These are phyloP conservation scores for Ennomos quercinarius DNA, from an alignment of 2,888 invertebrate genomes.

Conservation along the genomic window DNA sequence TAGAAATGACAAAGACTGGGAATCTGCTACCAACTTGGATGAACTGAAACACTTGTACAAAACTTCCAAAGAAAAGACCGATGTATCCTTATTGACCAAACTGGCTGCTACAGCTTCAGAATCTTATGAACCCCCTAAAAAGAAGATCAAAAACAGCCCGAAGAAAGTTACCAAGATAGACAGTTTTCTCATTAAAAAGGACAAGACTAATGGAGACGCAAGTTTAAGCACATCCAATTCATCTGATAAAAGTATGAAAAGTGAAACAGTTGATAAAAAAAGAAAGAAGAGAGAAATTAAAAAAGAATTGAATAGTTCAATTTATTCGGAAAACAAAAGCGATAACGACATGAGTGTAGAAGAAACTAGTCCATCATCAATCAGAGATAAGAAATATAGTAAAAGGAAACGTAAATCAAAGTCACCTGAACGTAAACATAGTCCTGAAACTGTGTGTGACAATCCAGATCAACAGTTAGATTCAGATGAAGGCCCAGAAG, in stretches of 20 bases:
- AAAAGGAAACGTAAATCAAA: slow-evolving; percentile 8
- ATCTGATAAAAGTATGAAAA: slow-evolving; percentile 24
- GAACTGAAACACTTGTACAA: slow-evolving; percentile 89
- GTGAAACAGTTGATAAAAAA: slow-evolving; percentile 6
- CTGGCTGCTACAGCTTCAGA: slow-evolving; percentile 63
- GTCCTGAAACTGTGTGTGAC: background rate
- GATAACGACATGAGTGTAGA: slow-evolving; percentile 3
- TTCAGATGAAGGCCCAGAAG: slow-evolving; percentile 50
- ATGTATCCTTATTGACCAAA: slow-evolving; percentile 84
- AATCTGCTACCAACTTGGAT: slow-evolving; percentile 91
- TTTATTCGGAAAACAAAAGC: slow-evolving; percentile 29
- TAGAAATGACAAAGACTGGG: slow-evolving; percentile 93
- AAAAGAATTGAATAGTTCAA: slow-evolving; percentile 34
- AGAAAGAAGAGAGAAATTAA: slow-evolving; percentile 25
- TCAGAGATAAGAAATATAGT: no score
- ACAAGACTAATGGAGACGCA: background rate
- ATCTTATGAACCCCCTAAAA: slow-evolving; percentile 52
- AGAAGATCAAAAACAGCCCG: slow-evolving; percentile 62
- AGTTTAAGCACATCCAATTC: slow-evolving; percentile 9
- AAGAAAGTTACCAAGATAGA: slow-evolving; percentile 42
- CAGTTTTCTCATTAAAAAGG: slow-evolving; percentile 28
- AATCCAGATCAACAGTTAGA: background rate
- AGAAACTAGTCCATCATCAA: background rate
- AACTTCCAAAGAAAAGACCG: slow-evolving; percentile 88
- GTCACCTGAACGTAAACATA: background rate